phyloP scores from a whole-genome alignment of 2,113 vertebrate species.

The Lates calcarifer region DNA sequence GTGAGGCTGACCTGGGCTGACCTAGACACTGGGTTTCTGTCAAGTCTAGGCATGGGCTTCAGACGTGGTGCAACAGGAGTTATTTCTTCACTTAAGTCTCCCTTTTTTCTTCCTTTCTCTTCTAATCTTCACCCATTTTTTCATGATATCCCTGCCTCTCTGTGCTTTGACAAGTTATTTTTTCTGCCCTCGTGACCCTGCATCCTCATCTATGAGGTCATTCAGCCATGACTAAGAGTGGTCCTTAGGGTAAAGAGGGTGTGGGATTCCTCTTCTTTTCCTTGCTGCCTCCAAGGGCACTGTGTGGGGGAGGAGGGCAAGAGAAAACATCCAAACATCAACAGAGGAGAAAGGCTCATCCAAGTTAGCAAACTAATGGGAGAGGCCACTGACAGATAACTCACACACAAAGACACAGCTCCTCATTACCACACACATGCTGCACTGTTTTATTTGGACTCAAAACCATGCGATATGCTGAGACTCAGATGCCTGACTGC shows the following conservation, averaged over 20 bases:
- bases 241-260: constrained; percentile 52
- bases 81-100: constrained; percentile 29
- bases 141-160: constrained; percentile 21
- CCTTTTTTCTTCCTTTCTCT: neutral
- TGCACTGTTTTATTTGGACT: constrained; percentile 70
- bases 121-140: constrained; percentile 1
- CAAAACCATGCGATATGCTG: constrained; percentile 25
- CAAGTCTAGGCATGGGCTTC: constrained; percentile 22
- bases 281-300: constrained; percentile 23
- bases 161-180: constrained; percentile 52
- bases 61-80: constrained; percentile 29
- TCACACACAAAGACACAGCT: constrained; percentile 39
- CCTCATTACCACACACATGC: constrained; percentile 68
- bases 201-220: constrained; percentile 63
- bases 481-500: constrained; percentile 26
- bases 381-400: constrained; percentile 66
- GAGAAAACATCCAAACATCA: constrained; percentile 68
- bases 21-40: constrained; percentile 47
- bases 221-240: constrained; percentile 59
- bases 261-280: constrained; percentile 47
- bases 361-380: constrained; percentile 62
- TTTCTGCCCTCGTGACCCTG: constrained; percentile 47
- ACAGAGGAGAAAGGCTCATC: constrained; percentile 46
- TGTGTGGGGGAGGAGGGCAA: constrained; percentile 11
- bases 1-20: constrained; percentile 51